A percentile compares a stretch with the other conserved stretches of the same genome.
These are phyloP conservation scores for Acholoe squamosa DNA, from an alignment of 2,888 invertebrate species.

Conservation along the genomic window DNA sequence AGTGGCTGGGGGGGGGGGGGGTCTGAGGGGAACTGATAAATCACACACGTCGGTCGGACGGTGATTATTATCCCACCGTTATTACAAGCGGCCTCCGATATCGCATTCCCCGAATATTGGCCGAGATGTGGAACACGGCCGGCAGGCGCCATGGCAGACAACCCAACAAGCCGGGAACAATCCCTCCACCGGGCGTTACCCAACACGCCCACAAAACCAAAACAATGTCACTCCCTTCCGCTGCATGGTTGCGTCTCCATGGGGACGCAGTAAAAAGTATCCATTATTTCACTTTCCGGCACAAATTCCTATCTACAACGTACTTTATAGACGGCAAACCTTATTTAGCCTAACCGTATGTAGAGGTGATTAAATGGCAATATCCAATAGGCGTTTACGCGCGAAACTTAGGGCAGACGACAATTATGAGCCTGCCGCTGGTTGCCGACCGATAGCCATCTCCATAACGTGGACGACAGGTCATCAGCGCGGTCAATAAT, in stretches of 20 bases:
- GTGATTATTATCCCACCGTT: constrained; percentile 46
- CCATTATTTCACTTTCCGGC: constrained; percentile 2
- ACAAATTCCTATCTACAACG: not conserved
- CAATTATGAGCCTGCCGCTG: constrained; percentile 6
- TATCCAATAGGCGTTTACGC: not conserved
- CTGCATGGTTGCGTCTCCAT: not conserved
- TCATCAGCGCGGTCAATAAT: constrained; percentile 56
- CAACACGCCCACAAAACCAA: constrained; percentile 27
- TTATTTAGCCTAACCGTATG: not conserved
- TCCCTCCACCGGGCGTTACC: not conserved
- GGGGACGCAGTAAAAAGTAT: not conserved
- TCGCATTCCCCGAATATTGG: constrained; percentile 53
- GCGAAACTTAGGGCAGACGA: not conserved
- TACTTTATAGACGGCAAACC: not conserved
- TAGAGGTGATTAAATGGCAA: not conserved
- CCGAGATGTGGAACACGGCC: not conserved
- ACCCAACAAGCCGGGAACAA: not conserved
- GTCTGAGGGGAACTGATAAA: not conserved
- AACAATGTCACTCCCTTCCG: constrained; percentile 41
- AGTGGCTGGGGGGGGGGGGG: not conserved
- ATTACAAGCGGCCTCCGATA: constrained; percentile 1
- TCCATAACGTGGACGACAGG: constrained; percentile 1
- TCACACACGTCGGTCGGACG: not conserved
- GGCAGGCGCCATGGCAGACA: not conserved
- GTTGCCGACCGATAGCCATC: constrained; percentile 51